A percentile compares a stretch with the other conserved stretches of the same genome.
phyloP scores from a whole-genome alignment of 2,113 vertebrate genomes.

The Lophotis ruficrista region DNA sequence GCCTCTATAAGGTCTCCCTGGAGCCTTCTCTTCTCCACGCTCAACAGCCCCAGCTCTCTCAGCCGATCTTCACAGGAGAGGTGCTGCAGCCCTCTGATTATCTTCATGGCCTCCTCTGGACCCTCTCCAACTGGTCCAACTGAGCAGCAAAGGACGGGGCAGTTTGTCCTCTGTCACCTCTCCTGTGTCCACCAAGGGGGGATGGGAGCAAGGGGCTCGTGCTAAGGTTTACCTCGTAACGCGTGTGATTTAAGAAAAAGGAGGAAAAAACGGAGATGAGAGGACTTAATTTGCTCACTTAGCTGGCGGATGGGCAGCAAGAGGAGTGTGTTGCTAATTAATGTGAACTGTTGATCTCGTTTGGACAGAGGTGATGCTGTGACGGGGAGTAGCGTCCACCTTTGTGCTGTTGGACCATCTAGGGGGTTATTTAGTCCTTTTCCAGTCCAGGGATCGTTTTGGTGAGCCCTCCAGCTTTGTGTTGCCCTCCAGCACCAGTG shows the following conservation, averaged over 20 bases:
- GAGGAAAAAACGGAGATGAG: not conserved
- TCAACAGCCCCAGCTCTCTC: too few species aligned
- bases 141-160: accelerated
- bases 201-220: accelerated
- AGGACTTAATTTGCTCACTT: not conserved
- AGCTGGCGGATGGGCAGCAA: not conserved
- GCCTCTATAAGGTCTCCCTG: too few species aligned
- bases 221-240: accelerated
- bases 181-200: not conserved
- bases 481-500: not conserved
- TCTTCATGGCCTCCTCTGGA: too few species aligned
- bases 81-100: too few species aligned
- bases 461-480: not conserved
- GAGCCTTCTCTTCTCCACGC: too few species aligned
- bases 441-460: not conserved
- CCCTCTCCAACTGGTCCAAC: too few species aligned
- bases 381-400: not conserved
- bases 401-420: not conserved
- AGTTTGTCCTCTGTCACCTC: not conserved
- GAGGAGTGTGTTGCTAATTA: not conserved
- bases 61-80: too few species aligned
- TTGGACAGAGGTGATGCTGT: not conserved
- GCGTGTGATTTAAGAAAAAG: not conserved
- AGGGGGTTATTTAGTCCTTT: not conserved
- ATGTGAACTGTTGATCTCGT: not conserved